phyloP scores from a whole-genome alignment of 2,113 vertebrate species.

The Gobius niger region DNA sequence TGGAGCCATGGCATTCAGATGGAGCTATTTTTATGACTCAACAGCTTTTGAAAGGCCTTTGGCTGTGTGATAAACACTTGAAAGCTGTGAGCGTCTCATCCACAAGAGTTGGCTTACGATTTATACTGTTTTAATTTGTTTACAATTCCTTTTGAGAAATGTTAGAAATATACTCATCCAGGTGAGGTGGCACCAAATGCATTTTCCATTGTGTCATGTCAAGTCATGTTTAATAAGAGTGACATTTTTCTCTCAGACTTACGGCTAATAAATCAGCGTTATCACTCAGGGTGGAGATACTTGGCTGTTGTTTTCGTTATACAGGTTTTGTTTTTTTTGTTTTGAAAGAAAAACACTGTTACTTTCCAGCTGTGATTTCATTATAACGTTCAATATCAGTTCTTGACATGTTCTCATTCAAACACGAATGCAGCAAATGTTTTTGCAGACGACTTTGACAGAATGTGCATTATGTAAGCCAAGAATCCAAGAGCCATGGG shows the following conservation, averaged over 20 bases:
- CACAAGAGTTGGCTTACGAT: slow-evolving; percentile 36
- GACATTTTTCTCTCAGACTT: slow-evolving; percentile 15
- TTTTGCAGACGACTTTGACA: slow-evolving; percentile 23
- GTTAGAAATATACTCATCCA: slow-evolving; percentile 17
- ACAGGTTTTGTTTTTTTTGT: slow-evolving; percentile 23
- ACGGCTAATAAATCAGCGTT: slow-evolving; percentile 16
- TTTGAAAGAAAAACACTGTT: slow-evolving; percentile 2
- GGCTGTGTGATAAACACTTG: slow-evolving; percentile 70
- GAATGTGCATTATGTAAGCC: slow-evolving; percentile 45
- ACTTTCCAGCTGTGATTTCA: slow-evolving; percentile 3
- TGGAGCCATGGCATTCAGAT: slow-evolving; percentile 56
- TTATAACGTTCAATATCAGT: slow-evolving; percentile 20
- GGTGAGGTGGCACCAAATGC: background rate
- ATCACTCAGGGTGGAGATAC: slow-evolving; percentile 22
- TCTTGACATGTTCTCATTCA: slow-evolving; percentile 16
- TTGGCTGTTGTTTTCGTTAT: background rate
- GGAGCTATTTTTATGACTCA: slow-evolving; percentile 70
- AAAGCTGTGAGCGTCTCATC: slow-evolving; percentile 58
- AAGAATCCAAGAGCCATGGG: slow-evolving; percentile 40
- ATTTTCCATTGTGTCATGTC: background rate
- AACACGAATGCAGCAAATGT: slow-evolving; percentile 21
- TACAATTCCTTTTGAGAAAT: slow-evolving; percentile 28
- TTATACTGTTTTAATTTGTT: slow-evolving; percentile 30
- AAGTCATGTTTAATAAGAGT: slow-evolving; percentile 2
- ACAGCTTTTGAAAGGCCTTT: slow-evolving; percentile 63